Conservation (phyloP, 2,113 vertebrate genomes). For the Danionella cerebrum region DNA sequence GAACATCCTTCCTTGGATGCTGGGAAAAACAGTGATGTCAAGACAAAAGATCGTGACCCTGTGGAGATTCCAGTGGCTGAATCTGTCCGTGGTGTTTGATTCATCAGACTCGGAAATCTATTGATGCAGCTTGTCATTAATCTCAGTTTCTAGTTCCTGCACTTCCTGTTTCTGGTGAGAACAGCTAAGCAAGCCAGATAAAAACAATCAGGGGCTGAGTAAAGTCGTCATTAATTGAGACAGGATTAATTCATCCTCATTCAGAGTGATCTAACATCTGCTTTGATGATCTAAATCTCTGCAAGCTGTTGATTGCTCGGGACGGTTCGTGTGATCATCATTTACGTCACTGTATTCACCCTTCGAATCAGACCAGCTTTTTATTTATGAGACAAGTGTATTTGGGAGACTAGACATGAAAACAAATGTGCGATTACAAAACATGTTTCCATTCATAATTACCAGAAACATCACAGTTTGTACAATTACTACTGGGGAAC, state of each 20-base stretch:
- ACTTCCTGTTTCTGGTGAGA: not conserved
- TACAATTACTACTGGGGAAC: no score
- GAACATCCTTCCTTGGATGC: not conserved
- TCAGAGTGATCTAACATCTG: conserved; percentile 10
- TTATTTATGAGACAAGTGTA: no score
- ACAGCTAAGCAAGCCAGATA: not conserved
- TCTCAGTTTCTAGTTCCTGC: not conserved
- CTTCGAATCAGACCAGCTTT: no score
- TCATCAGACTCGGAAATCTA: not conserved
- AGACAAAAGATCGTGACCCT: not conserved
- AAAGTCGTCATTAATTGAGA: conserved; percentile 11
- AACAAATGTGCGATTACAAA: no score
- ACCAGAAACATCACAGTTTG: no score
- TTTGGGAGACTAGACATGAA: no score
- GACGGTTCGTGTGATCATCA: no score
- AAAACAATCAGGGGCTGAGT: not conserved
- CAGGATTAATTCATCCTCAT: not conserved
- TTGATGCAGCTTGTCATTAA: not conserved
- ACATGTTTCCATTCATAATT: no score
- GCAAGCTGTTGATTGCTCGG: no score
- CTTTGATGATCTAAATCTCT: conserved; percentile 8
- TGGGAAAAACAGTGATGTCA: not conserved
- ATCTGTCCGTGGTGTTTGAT: not conserved
- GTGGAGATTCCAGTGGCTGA: not conserved
- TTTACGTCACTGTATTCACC: no score